Base-by-base conservation (phyloP, 2,797 vertebrate genomes). In the Crax fasciolata region DNA sequence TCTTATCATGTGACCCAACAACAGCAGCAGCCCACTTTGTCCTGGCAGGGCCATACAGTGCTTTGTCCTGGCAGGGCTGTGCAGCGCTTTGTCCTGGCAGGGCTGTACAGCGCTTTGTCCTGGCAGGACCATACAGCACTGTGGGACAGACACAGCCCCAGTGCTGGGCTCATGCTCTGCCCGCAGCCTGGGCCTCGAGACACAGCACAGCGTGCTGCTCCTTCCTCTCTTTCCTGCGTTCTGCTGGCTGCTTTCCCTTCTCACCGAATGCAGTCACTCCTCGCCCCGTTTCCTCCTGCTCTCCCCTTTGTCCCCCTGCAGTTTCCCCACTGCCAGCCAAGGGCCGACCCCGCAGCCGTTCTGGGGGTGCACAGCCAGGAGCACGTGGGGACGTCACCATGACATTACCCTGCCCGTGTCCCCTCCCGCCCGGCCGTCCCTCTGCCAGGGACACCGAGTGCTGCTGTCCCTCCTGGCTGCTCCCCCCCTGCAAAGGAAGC, bases 141-240 rank as follows among this genome's bases (percentile, higher is more conserved):
- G 3, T 43, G 16, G 65, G 65, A 13, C 68, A 4, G 10, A 15
- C 25, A 61, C 48, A 24, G 62, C 58, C 14, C 67, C 62, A 2
- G 1, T 10, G 1, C 0, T 11, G 44, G 62, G 35, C 27, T 21
- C 6, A 2, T 19, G 59, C 38, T 19, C 17, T 28, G 59, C 15
- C 58, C 35, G 28, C 25, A 6, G 27, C 51, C 27, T 6, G 25
- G 49, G 15, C 51, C 51, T 52, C 15, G 27, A 28, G 52, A 30
- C 11, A 4, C 24, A 39, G 54, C 54, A 19, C 54, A 30, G 18
- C 30, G 11, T n/a, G 30, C 18, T 28, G 54, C 55, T 24, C 20
- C 3, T 15, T 21, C 20, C 32, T 58, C 13, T 23, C n/a, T 32
- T 32, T 32, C 55, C n/a, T 30, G 13, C 20, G 6, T 44, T 44